Evolutionary conservation across 2,113 vertebrate genomes (phyloP).

Genomic region (Erythrocebus patas): DNA sequence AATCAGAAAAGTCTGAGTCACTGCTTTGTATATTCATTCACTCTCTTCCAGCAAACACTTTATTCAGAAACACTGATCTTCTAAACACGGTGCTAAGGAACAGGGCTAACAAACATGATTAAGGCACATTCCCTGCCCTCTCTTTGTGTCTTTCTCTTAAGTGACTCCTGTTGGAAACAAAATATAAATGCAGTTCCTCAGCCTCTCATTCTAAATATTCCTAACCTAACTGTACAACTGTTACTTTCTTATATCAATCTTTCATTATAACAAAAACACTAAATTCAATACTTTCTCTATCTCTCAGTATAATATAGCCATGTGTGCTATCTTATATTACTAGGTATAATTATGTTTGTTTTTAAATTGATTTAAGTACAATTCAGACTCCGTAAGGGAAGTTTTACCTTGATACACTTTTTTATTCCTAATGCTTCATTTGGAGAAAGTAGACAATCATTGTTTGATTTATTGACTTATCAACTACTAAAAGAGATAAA

Average conservation of each 20-base stretch:
- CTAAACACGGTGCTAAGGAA: not conserved
- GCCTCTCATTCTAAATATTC: not conserved
- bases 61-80: not conserved
- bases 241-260: not conserved
- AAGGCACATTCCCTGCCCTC: not conserved
- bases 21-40: not conserved
- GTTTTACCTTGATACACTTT: not conserved
- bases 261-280: not conserved
- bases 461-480: not conserved
- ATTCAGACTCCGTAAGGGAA: not conserved
- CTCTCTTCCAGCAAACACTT: not conserved
- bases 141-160: not conserved
- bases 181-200: not conserved
- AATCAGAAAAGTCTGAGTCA: not conserved
- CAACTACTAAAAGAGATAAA: not conserved
- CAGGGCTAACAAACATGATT: not conserved
- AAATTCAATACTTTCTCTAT: not conserved
- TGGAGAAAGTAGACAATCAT: not conserved
- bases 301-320: not conserved
- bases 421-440: not conserved
- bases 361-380: not conserved
- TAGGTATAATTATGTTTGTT: not conserved
- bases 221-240: not conserved
- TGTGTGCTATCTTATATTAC: not conserved
- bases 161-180: not conserved